These are phyloP conservation scores for Cotesia congregata DNA, from an alignment of 2,888 invertebrate genomes.

Conservation along the genomic window DNA sequence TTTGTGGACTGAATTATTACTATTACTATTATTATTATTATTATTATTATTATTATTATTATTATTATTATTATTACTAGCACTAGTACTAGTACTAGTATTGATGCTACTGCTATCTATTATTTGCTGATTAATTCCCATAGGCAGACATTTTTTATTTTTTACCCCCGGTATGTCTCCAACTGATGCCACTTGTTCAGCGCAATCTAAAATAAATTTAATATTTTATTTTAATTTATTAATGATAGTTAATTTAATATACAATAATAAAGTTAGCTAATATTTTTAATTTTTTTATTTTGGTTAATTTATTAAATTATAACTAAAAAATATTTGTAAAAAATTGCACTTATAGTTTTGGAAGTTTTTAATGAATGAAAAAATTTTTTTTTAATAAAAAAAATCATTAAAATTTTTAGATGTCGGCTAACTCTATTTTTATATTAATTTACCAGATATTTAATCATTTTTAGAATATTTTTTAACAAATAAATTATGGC, in stretches of 20 bases:
- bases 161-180: constrained; percentile 38
- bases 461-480: too few species aligned
- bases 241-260: background rate
- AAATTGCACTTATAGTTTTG: too few species aligned
- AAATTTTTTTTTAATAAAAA: too few species aligned
- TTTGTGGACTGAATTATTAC: background rate
- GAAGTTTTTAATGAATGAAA: too few species aligned
- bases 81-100: background rate
- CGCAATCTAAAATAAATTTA: constrained; percentile 59
- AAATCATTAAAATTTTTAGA: too few species aligned
- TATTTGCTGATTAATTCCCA: constrained; percentile 16
- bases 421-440: too few species aligned
- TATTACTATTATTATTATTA: background rate
- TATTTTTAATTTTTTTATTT: too few species aligned
- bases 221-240: background rate
- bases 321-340: too few species aligned
- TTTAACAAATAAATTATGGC: too few species aligned
- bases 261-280: background rate
- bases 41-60: background rate
- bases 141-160: constrained; percentile 11
- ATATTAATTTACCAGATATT: too few species aligned
- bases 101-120: background rate
- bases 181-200: constrained; percentile 63
- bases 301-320: too few species aligned
- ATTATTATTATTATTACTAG: too few species aligned